Conservation (phyloP, 2,113 vertebrate species). For the Phrynosoma blainvillii region DNA sequence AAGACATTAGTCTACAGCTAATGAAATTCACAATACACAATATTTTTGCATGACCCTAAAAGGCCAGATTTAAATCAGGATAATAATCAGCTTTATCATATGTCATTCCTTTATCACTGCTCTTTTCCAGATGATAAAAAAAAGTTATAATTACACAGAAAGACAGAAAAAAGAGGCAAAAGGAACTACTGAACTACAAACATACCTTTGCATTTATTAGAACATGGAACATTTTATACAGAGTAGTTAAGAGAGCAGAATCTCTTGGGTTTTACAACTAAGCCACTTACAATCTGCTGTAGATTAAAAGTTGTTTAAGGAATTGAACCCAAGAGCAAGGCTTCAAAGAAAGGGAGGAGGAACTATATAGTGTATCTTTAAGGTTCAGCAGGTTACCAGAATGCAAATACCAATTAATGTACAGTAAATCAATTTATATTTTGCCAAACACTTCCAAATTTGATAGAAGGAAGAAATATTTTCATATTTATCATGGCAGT, state of each 20-base stretch:
- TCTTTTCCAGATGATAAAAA: slow-evolving; percentile 27
- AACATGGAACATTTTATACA: not conserved
- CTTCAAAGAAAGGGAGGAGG: not conserved
- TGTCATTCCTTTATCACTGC: slow-evolving; percentile 21
- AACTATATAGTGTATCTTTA: not conserved
- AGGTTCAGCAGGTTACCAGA: not conserved
- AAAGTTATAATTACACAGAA: not conserved
- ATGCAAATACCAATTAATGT: not conserved
- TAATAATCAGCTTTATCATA: slow-evolving; percentile 38
- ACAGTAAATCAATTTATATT: not conserved
- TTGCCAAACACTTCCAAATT: not conserved
- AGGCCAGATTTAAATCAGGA: slow-evolving; percentile 23
- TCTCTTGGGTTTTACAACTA: slow-evolving; percentile 13
- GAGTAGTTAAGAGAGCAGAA: slow-evolving; percentile 13
- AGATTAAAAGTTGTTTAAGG: slow-evolving; percentile 1
- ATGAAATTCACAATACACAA: slow-evolving; percentile 50
- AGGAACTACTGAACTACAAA: slow-evolving; percentile 15
- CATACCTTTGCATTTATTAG: slow-evolving; percentile 15
- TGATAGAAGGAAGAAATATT: no score
- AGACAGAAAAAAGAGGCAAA: slow-evolving; percentile 20
- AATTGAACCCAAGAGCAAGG: slow-evolving; percentile 8
- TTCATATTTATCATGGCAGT: no score
- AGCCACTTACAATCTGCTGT: slow-evolving; percentile 17
- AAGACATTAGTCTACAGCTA: slow-evolving; percentile 48
- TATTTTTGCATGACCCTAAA: slow-evolving; percentile 36